Percentiles rank a stretch among this genome's conserved stretches.
These are phyloP conservation scores for Battus philenor DNA, from an alignment of 1,140 invertebrate genomes.

Conservation along the genomic window DNA sequence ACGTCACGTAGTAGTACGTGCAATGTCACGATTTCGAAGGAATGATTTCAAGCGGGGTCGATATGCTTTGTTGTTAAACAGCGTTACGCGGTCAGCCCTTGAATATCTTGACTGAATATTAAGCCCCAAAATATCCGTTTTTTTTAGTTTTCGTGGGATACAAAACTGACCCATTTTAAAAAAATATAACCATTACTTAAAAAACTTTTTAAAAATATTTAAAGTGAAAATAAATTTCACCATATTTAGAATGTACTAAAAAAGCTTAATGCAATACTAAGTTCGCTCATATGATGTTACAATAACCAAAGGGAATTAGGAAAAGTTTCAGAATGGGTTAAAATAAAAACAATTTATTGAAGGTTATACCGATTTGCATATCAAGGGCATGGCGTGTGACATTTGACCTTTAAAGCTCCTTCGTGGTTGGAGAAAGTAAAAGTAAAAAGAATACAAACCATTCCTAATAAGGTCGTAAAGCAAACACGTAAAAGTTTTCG, in stretches of 20 bases:
- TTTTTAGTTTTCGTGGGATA: too few relatives aligned
- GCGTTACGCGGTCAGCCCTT: conserved; percentile 3
- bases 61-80: conserved; percentile 15
- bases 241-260: too few relatives aligned
- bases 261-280: too few relatives aligned
- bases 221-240: too few relatives aligned
- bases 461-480: not conserved
- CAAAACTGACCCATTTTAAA: too few relatives aligned
- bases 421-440: conserved; percentile 11
- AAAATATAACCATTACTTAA: too few relatives aligned
- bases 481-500: too few relatives aligned
- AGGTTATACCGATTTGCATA: conserved; percentile 5
- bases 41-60: not conserved
- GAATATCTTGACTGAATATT: too few relatives aligned
- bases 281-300: too few relatives aligned
- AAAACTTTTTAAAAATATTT: too few relatives aligned
- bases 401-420: conserved; percentile 7
- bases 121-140: too few relatives aligned
- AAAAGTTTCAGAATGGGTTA: not conserved
- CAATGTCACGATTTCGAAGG: conserved; percentile 19
- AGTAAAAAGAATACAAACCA: conserved; percentile 4
- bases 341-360: not conserved
- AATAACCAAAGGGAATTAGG: too few relatives aligned
- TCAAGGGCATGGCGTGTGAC: conserved; percentile 4
- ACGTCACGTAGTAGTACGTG: conserved; percentile 21